phyloP scores from a whole-genome alignment of 2,888 invertebrate species.

The Oegoconia quadripuncta region DNA sequence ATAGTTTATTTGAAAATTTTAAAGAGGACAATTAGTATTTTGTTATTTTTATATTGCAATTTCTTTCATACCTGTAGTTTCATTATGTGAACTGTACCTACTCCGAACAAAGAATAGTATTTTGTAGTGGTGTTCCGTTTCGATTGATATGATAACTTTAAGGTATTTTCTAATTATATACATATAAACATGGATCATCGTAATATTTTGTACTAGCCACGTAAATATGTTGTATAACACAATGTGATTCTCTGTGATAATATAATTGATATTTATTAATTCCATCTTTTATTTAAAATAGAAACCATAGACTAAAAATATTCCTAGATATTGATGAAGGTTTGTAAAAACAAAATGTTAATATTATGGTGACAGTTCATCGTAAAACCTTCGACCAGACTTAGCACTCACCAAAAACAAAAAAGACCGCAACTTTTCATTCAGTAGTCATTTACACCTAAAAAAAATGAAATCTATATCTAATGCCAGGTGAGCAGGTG shows the following conservation, averaged over 20 bases:
- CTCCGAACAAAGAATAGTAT: constrained; percentile 44
- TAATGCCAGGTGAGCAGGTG: no score
- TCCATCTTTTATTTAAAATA: constrained; percentile 52
- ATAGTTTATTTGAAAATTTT: constrained; percentile 18
- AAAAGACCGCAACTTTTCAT: no score
- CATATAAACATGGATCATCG: constrained; percentile 46
- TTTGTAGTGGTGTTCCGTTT: constrained; percentile 56
- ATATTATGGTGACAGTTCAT: no score
- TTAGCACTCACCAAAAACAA: no score
- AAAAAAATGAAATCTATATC: no score
- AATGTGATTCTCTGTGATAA: constrained; percentile 80
- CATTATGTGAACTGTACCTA: constrained; percentile 12
- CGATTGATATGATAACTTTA: constrained; percentile 42
- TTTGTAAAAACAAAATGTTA: no score
- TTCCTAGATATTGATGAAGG: no score
- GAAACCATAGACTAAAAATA: no score
- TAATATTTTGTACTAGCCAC: constrained; percentile 76
- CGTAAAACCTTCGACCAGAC: no score
- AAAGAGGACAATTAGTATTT: constrained; percentile 30
- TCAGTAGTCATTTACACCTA: no score
- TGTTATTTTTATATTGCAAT: constrained; percentile 51
- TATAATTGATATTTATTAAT: constrained; percentile 75
- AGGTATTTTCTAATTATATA: constrained; percentile 40
- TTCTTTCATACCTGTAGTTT: constrained; percentile 29
- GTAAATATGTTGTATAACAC: constrained; percentile 76